Evolutionary conservation across 1,140 invertebrate genomes (phyloP), one percentile per base, ranked within the genome.

Genomic region (Drosophila seguyi): DNA sequence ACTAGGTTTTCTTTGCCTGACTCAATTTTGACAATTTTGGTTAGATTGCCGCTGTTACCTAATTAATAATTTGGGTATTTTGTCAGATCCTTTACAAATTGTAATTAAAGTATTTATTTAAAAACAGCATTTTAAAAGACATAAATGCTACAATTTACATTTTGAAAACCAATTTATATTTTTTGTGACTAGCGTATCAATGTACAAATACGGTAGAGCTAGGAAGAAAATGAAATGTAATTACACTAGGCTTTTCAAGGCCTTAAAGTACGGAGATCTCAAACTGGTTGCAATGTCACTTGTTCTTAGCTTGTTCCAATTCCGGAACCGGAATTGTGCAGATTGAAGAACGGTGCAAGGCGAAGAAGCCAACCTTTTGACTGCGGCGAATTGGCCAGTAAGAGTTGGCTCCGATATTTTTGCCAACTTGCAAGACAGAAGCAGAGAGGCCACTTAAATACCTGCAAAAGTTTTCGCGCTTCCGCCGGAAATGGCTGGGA

Each of bases 401-500:
- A 79, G 61, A 41, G 62, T 66, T 57, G 55, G 44, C 44, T 29
- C 50, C 63, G 60, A 38, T 48, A 73, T 68, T 58, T 50, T 75
- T 59, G 75, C 53, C 69, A 75, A 57, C 45, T 61, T 44, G 45
- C 50, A 29, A 48, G 62, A 65, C 66, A 34, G 69, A 69, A 53
- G 50, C 50, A 39, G 44, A 69, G 50, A 58, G 52, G 84, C 85
- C 84, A 90, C 85, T 90, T 90, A 85, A 84, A 90, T 90, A 85
- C 85, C 85, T 81, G 86, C 59, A 66, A 75, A 90, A 90, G 60
- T 78, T 88, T 90, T 77, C 78, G 78, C 85, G 75, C 85, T 90
- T 90, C 85, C 85, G 78, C 77, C 81, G 85, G 85, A 90, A 85
- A 85, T 90, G 81, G 81, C 53, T 61, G 31, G 48, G 74, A 77